Conservation (phyloP, 2,888 invertebrate genomes). For the Pollenia amentaria region DNA sequence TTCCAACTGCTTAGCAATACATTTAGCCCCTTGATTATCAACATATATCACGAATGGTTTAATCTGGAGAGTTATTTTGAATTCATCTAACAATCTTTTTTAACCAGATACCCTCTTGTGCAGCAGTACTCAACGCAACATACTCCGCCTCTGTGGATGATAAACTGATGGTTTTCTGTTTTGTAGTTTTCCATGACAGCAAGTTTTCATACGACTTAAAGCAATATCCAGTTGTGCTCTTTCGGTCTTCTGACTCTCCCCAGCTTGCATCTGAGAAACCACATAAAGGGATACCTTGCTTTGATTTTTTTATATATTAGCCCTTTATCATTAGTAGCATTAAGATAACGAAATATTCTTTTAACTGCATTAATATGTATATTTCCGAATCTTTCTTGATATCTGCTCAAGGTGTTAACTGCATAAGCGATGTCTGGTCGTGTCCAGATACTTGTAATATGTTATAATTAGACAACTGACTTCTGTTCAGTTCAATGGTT, state of each 20-base stretch:
- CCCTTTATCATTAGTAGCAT: no score
- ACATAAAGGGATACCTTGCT: no score
- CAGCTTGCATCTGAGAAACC: no score
- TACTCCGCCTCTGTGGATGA: neutral
- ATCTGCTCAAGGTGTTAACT: neutral
- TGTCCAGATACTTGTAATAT: neutral
- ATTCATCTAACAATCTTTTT: conserved; percentile 33
- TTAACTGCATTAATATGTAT: conserved; percentile 7
- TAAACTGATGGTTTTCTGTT: neutral
- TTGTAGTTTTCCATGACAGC: neutral
- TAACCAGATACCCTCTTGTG: conserved; percentile 23
- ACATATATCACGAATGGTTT: conserved; percentile 13
- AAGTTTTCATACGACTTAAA: no score
- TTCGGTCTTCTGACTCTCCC: no score
- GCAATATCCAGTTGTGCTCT: neutral
- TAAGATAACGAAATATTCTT: conserved; percentile 5
- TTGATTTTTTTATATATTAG: no score
- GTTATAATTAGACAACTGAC: no score
- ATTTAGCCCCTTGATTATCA: conserved; percentile 37
- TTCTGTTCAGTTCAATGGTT: no score
- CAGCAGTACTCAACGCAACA: neutral
- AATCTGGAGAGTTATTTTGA: neutral
- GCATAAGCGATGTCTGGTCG: no score
- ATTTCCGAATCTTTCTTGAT: neutral
- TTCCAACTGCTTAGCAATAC: conserved; percentile 32